Conservation (phyloP, 2,888 invertebrate genomes). For the Aphidius colemani region DNA sequence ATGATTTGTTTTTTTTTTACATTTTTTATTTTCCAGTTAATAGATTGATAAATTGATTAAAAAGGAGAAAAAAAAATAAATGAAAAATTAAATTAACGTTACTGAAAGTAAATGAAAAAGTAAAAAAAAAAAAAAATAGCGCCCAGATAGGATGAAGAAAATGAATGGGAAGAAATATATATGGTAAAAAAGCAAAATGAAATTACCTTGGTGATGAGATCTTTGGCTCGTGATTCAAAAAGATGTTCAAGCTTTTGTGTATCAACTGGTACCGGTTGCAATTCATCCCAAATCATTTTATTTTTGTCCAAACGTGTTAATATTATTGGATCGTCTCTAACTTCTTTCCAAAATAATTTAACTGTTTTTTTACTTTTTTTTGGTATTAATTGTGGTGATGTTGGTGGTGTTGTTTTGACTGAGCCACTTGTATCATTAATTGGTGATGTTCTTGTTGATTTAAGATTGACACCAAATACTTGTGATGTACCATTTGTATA, state of each 20-base stretch:
- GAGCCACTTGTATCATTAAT: conserved; percentile 37
- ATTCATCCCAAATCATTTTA: conserved; percentile 87
- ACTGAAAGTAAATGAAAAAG: too few species aligned
- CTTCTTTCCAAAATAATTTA: conserved; percentile 97
- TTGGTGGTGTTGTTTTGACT: conserved; percentile 47
- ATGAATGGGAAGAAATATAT: background rate
- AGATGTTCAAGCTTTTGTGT: conserved; percentile 92
- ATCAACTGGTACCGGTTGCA: conserved; percentile 84
- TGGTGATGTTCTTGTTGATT: conserved; percentile 38
- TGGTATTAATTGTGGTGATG: conserved; percentile 49
- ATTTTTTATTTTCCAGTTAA: too few species aligned
- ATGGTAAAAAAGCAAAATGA: background rate
- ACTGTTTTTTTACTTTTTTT: conserved; percentile 95
- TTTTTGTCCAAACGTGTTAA: conserved; percentile 63
- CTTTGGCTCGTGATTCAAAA: conserved; percentile 96
- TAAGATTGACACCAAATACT: conserved; percentile 55
- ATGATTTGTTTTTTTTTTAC: too few species aligned
- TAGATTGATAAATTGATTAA: too few species aligned
- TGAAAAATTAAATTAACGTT: too few species aligned
- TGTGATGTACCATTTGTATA: conserved; percentile 59
- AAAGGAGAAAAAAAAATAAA: too few species aligned
- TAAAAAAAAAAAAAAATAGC: background rate
- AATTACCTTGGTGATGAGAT: conserved; percentile 88
- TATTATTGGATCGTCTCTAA: conserved; percentile 76
- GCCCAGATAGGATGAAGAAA: background rate